These are phyloP conservation scores for Bucco capensis DNA, from an alignment of 2,113 vertebrate genomes.

Conservation along the genomic window DNA sequence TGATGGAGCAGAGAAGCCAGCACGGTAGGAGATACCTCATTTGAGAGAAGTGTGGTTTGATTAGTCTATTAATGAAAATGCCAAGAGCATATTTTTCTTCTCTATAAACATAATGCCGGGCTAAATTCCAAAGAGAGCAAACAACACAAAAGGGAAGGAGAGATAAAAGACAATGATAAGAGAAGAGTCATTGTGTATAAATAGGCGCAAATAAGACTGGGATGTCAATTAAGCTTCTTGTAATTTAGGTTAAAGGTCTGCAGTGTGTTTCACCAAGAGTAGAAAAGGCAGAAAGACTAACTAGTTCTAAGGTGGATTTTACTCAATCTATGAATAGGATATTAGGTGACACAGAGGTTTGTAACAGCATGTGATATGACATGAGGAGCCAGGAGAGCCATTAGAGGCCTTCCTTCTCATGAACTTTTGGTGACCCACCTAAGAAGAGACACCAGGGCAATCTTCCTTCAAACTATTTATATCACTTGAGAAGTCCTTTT, in stretches of 20 bases:
- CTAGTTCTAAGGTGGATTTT: not conserved
- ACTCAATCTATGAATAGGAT: not conserved
- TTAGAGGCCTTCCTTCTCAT: not conserved
- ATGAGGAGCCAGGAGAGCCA: not conserved
- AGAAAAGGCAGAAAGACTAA: not conserved
- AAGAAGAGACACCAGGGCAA: not conserved
- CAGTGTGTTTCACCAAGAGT: not conserved
- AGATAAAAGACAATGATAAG: constrained; percentile 47
- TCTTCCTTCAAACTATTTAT: not conserved
- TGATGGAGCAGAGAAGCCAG: not conserved
- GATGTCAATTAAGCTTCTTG: not conserved
- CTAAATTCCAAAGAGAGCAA: constrained; percentile 1
- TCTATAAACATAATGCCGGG: constrained; percentile 36
- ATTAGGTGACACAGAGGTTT: not conserved
- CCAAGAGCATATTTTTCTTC: constrained; percentile 44
- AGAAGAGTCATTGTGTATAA: constrained; percentile 21
- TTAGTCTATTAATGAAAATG: constrained; percentile 54
- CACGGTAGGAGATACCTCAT: constrained; percentile 24
- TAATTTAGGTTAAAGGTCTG: not conserved
- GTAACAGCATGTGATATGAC: not conserved
- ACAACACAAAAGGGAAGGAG: constrained; percentile 20
- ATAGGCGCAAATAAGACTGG: not conserved
- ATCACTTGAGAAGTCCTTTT: not conserved
- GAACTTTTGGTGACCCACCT: not conserved
- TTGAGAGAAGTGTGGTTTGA: constrained; percentile 52